A percentile compares a stretch with the other conserved stretches of the same genome.
These are phyloP conservation scores for Salmo trutta DNA, from an alignment of 2,797 vertebrate genomes.

Conservation along the genomic window DNA sequence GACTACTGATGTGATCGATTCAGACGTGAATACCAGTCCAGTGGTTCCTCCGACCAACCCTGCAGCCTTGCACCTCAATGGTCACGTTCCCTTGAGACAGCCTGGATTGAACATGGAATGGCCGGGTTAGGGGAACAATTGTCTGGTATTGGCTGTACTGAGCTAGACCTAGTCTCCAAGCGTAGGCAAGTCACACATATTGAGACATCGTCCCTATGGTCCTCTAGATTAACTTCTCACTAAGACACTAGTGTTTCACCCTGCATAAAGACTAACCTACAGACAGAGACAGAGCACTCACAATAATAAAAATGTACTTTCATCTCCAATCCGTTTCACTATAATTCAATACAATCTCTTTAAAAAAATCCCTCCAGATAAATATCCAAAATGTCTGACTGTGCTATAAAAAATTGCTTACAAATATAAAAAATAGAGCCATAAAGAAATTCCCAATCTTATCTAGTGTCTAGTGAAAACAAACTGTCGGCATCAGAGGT, in stretches of 20 bases:
- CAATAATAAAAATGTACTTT: conserved; percentile 26
- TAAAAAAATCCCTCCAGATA: conserved; percentile 11
- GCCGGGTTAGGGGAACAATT: conserved; percentile 13
- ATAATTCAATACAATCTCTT: conserved; percentile 32
- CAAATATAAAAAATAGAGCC: conserved; percentile 21
- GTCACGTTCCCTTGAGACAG: conserved; percentile 16
- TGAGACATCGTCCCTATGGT: background rate
- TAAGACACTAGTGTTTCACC: background rate
- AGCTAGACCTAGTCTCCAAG: conserved; percentile 7
- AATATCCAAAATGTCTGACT: conserved; percentile 26
- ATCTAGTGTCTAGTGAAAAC: conserved; percentile 15
- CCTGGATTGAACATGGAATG: conserved; percentile 8
- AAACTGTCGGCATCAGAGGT: background rate
- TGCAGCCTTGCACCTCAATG: background rate
- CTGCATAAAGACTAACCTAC: background rate
- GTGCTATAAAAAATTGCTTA: conserved; percentile 21
- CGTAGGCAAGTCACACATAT: conserved; percentile 17
- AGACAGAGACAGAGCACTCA: background rate
- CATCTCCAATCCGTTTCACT: conserved; percentile 7
- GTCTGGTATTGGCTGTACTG: conserved; percentile 10
- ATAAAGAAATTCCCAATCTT: conserved; percentile 21
- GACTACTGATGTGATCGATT: conserved; percentile 42
- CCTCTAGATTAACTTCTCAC: conserved; percentile 17
- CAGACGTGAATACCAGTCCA: conserved; percentile 24
- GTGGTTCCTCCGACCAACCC: conserved; percentile 2